These are phyloP conservation scores for Machimus rusticus DNA, from an alignment of 2,888 invertebrate species.

Conservation along the genomic window DNA sequence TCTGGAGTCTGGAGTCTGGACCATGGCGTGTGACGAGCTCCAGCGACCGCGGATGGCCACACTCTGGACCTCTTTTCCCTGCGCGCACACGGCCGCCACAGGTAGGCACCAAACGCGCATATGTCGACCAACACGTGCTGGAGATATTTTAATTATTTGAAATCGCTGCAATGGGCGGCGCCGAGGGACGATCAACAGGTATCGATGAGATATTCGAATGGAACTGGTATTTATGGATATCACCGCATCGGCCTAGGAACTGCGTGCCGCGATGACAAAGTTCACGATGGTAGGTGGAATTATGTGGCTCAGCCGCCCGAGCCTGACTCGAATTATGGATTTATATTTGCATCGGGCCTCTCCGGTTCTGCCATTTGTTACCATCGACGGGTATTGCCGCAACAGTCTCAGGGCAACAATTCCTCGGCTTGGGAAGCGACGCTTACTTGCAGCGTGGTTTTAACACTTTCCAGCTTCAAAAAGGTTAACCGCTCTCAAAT, in stretches of 20 bases:
- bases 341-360: neutral
- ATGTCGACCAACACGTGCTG: conserved; percentile 46
- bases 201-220: conserved; percentile 34
- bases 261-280: conserved; percentile 26
- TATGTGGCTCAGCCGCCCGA: neutral
- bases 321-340: neutral
- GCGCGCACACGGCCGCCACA: neutral
- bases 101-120: conserved; percentile 8
- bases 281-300: conserved; percentile 27
- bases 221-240: conserved; percentile 31
- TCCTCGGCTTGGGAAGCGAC: neutral
- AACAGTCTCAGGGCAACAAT: neutral
- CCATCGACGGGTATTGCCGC: neutral
- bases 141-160: conserved; percentile 48
- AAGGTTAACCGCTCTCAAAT: neutral
- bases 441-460: neutral
- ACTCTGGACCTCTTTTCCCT: neutral
- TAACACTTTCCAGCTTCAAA: neutral
- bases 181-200: conserved; percentile 24
- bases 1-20: neutral
- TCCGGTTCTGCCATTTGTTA: neutral
- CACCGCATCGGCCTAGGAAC: neutral
- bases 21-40: neutral
- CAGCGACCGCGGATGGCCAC: neutral
- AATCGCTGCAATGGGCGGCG: conserved; percentile 30